phyloP scores from a whole-genome alignment of 1,140 invertebrate genomes.

The Temnothorax nylanderi region DNA sequence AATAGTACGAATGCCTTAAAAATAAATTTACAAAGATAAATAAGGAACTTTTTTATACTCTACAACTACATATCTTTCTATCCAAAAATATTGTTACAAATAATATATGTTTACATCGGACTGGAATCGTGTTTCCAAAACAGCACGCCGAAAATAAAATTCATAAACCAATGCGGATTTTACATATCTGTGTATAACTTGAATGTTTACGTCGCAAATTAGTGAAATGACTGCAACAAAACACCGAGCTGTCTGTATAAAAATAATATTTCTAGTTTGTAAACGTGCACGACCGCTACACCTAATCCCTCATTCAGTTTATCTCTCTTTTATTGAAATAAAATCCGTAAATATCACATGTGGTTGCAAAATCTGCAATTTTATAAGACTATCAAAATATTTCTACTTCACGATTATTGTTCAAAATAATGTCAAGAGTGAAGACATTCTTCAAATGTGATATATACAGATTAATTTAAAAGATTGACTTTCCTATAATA shows the following conservation, averaged over 20 bases:
- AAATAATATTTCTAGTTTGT: conserved; percentile 17
- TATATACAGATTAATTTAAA: neutral
- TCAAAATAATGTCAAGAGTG: neutral
- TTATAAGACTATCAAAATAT: neutral
- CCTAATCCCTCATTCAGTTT: neutral
- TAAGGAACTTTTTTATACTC: neutral
- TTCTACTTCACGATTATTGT: neutral
- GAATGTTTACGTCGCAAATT: conserved; percentile 18
- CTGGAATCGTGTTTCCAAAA: neutral
- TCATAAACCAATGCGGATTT: conserved; percentile 27
- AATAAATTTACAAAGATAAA: neutral
- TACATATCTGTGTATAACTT: conserved; percentile 14
- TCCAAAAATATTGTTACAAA: conserved; percentile 18
- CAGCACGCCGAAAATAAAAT: neutral
- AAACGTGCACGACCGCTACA: neutral
- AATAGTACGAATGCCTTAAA: neutral
- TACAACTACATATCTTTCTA: conserved; percentile 4
- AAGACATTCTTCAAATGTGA: neutral
- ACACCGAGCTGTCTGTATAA: neutral
- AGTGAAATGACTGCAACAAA: neutral
- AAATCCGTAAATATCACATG: neutral
- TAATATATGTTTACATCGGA: conserved; percentile 12
- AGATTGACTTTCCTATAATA: neutral
- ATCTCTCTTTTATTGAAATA: neutral
- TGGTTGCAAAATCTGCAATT: neutral